Base-by-base conservation (phyloP, 2,888 invertebrate genomes). In the Lasioglossum vierecki region DNA sequence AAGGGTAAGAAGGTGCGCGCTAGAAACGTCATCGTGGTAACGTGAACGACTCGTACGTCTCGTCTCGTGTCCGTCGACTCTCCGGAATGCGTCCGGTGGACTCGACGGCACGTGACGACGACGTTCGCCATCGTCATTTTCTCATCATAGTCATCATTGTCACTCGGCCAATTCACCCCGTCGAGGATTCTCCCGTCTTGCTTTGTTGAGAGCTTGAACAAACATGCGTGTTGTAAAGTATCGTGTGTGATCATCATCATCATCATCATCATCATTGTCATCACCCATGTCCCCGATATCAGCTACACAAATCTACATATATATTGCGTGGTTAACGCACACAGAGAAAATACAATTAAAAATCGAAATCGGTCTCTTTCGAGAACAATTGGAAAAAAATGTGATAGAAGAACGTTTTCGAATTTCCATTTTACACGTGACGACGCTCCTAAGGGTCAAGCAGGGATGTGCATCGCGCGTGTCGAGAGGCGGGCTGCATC, bases 401-500 rank as follows among this genome's bases (percentile, higher is more conserved):
- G 5, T 44, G 70, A n/a, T 53, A 46, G 22, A 73, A 35, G n/a
- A 15, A 63, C 66, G 49, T 46, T 63, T 26, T 53, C 35, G 15
- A 70, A 53, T 68, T 60, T 72, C 68, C 49, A 26, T 49, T 26
- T 78, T 79, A 53, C 53, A 73, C 30, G 71, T 39, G 89, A 92
- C 91, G 92, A 93, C 92, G 90, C 89, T 91, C 87, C 91, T 87
- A 85, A 86, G 81, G 89, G 78, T 84, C 84, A 87, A 88, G 89
- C 91, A 86, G 89, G 88, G 90, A 89, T 78, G 79, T 86, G 83
- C 85, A 90, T 92, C 94, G 93, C 94, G 94, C 94, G 89, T 92
- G 91, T 90, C 88, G 93, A 94, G 94, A 93, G 93, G 92, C 91
- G 94, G 93, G 94, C 94, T 93, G 94, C 94, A 90, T 91, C 91